Evolutionary conservation across 1,140 invertebrate species (phyloP), one percentile per base, ranked within the genome.

Genomic region (Pseudomyrmex sp.): DNA sequence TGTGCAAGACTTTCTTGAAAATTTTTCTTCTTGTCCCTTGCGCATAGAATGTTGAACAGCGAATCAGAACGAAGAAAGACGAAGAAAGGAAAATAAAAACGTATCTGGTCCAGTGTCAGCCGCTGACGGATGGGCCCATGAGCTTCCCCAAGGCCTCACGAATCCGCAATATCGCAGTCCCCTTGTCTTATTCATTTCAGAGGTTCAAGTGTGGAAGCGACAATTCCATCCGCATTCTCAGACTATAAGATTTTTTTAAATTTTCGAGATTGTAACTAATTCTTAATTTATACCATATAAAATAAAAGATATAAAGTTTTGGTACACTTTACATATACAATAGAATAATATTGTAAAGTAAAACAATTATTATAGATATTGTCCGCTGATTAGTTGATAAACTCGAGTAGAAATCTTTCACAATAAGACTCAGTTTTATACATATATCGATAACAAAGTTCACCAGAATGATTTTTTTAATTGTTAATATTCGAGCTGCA

Each of bases 91-190:
- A 85, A 86, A 86, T 75, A 91, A 93, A 92, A 92, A 91, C 89
- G 90, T 87, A 72, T 93, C 88, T 85, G 90, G 90, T 68, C 88
- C 87, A 80, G 85, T 93, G 93, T 93, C 93, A 93, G 68, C 89
- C 85, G 88, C 91, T 93, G 93, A 93, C 91, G 91, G 90, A 93
- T 93, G 92, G 91, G 76, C 87, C 90, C 54, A 82, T 89, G 85
- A 86, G 86, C 73, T 87, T 84, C 86, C 83, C 82, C 88, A 89
- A 89, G 89, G 69, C 79, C 89, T 76, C 85, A 88, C 88, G 86
- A 91, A 91, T 87, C 84, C 80, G 77, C 66, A 56, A 61, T 58
- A n/a, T 26, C 15, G 20, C 48, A 79, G 44, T 59, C 76, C 15
- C 26, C 59, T 72, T 54, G 56, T 80, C 23, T 72, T 44, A 70